phyloP scores from a whole-genome alignment of 2,888 invertebrate genomes.

The Tetranychus truncatus region DNA sequence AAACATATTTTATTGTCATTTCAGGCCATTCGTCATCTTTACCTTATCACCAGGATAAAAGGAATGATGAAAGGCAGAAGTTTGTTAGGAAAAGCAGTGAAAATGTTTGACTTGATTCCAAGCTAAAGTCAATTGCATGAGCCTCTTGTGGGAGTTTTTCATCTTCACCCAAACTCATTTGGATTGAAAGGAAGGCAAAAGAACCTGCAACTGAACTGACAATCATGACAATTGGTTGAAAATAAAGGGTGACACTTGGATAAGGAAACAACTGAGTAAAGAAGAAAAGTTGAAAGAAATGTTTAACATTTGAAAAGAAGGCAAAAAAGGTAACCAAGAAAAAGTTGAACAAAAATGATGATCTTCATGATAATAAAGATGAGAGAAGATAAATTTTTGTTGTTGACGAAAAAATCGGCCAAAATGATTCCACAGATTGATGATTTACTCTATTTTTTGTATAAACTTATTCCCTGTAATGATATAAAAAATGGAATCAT shows the following conservation, averaged over 20 bases:
- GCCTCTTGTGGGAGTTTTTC: not conserved
- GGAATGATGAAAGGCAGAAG: not conserved
- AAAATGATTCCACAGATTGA: no score
- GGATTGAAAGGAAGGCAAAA: not conserved
- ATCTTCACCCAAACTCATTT: not conserved
- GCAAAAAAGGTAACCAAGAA: not conserved
- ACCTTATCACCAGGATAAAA: not conserved
- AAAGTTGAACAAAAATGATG: not conserved
- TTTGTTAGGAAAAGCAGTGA: not conserved
- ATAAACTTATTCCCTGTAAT: no score
- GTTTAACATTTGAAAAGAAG: not conserved
- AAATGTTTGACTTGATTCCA: not conserved
- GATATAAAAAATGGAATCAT: no score
- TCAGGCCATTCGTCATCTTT: not conserved
- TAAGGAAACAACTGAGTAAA: not conserved
- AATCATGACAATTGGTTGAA: not conserved
- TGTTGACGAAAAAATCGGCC: no score
- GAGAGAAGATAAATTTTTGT: not conserved
- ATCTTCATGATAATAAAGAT: not conserved
- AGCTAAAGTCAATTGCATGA: not conserved
- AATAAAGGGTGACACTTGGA: not conserved
- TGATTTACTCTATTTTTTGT: no score
- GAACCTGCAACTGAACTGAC: not conserved
- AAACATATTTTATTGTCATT: not conserved
- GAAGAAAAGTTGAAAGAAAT: not conserved